Conservation (phyloP, 2,797 vertebrate species). For the Protonibea diacanthus region DNA sequence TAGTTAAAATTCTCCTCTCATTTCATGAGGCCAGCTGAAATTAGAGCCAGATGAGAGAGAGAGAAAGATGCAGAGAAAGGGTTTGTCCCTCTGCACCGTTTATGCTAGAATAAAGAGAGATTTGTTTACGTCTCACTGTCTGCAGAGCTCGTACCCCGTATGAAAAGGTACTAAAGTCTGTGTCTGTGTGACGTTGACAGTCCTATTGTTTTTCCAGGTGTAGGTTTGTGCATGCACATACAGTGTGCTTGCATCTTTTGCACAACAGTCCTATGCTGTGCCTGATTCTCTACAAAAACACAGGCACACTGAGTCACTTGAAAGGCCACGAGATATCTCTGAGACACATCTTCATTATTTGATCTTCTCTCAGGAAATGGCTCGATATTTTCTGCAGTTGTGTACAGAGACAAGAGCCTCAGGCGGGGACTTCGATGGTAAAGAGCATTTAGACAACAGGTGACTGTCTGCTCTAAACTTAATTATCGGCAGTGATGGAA, state of each 20-base stretch:
- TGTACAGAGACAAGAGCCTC: conserved; percentile 50
- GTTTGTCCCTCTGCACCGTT: conserved; percentile 20
- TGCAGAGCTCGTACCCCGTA: conserved; percentile 10
- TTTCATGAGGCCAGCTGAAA: conserved; percentile 50
- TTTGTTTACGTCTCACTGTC: conserved; percentile 29
- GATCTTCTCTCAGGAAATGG: conserved; percentile 68
- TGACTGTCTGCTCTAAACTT: conserved; percentile 53
- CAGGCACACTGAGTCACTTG: conserved; percentile 45
- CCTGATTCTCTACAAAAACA: conserved; percentile 37
- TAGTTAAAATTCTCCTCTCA: conserved; percentile 57
- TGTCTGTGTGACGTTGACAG: conserved; percentile 1
- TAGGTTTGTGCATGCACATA: conserved; percentile 19
- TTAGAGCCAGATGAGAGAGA: conserved; percentile 55
- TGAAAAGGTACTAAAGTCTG: conserved; percentile 9
- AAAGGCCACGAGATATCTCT: conserved; percentile 53
- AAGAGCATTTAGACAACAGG: conserved; percentile 58
- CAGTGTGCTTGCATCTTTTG: conserved; percentile 8
- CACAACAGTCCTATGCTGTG: conserved; percentile 11
- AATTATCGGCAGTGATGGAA: conserved; percentile 50
- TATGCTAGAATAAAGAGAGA: conserved; percentile 18
- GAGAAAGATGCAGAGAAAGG: conserved; percentile 18
- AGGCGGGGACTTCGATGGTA: conserved; percentile 56
- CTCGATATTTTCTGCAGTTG: conserved; percentile 50
- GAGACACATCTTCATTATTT: conserved; percentile 67
- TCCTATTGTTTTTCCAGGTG: conserved; percentile 42